These are phyloP conservation scores for Mythimna ferrago DNA, from an alignment of 2,888 invertebrate species.

Conservation along the genomic window DNA sequence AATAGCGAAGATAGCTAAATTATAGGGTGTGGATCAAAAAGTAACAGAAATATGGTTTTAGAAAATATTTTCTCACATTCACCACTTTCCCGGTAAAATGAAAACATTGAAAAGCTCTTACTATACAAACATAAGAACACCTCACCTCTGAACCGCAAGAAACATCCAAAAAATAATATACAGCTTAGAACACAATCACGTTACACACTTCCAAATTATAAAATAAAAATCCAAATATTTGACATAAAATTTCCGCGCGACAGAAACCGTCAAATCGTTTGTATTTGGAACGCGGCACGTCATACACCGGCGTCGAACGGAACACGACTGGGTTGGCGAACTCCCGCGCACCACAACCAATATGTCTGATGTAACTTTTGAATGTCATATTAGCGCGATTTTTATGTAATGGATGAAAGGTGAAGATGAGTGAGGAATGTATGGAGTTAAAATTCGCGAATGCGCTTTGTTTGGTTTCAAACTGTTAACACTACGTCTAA, in stretches of 20 bases:
- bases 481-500: not conserved
- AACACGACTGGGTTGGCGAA: slow-evolving; percentile 68
- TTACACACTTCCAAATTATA: slow-evolving; percentile 60
- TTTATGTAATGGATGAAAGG: slow-evolving; percentile 69
- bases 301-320: slow-evolving; percentile 58
- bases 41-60: not conserved
- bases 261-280: slow-evolving; percentile 81
- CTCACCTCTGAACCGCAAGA: slow-evolving; percentile 64
- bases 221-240: slow-evolving; percentile 66
- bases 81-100: not conserved
- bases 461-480: slow-evolving; percentile 23
- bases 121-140: slow-evolving; percentile 16
- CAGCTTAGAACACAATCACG: slow-evolving; percentile 66
- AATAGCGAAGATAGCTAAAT: not conserved
- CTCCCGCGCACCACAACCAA: slow-evolving; percentile 60
- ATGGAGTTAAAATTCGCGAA: slow-evolving; percentile 21
- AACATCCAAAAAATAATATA: slow-evolving; percentile 65
- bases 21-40: not conserved
- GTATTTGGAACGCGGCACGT: slow-evolving; percentile 62
- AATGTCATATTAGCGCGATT: slow-evolving; percentile 66
- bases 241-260: slow-evolving; percentile 77
- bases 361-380: slow-evolving; percentile 65
- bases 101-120: not conserved
- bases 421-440: slow-evolving; percentile 54
- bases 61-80: not conserved